A percentile compares a stretch with the other conserved stretches of the same genome.
These are phyloP conservation scores for Lymantria monacha DNA, from an alignment of 2,888 invertebrate species.

Conservation along the genomic window DNA sequence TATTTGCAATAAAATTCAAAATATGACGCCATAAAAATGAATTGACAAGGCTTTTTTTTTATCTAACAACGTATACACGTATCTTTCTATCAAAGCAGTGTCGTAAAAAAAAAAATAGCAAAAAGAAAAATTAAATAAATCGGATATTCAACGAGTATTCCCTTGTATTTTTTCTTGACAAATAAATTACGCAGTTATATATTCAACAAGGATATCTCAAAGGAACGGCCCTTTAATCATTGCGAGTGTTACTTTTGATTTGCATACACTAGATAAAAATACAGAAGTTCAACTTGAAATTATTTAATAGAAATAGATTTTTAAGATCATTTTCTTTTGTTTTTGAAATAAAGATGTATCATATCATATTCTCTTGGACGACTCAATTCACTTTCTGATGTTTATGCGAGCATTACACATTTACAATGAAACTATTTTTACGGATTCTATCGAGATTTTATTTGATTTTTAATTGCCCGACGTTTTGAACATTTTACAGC, in stretches of 20 bases:
- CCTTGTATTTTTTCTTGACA: conserved; percentile 31
- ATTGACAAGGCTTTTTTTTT: not conserved
- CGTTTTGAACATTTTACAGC: too few relatives aligned
- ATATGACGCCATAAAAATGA: not conserved
- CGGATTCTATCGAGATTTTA: too few relatives aligned
- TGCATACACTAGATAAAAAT: conserved; percentile 5
- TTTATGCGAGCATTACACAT: too few relatives aligned
- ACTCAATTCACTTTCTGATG: too few relatives aligned
- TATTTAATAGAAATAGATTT: conserved; percentile 1
- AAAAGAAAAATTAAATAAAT: conserved; percentile 15
- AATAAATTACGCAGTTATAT: conserved; percentile 44
- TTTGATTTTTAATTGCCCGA: too few relatives aligned
- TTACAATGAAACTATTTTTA: too few relatives aligned
- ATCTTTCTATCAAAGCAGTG: not conserved
- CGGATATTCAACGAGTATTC: conserved; percentile 8
- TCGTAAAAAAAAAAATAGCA: conserved; percentile 1
- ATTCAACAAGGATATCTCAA: conserved; percentile 35
- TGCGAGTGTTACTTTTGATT: conserved; percentile 41
- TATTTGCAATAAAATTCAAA: too few relatives aligned
- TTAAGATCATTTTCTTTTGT: too few relatives aligned
- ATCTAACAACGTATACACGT: too few relatives aligned
- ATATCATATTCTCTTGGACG: too few relatives aligned
- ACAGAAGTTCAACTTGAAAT: conserved; percentile 15
- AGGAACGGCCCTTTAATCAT: conserved; percentile 43
- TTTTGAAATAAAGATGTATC: too few relatives aligned